Evolutionary conservation across 1,140 invertebrate genomes (phyloP).

Genomic region (Lasioglossum baleicum): DNA sequence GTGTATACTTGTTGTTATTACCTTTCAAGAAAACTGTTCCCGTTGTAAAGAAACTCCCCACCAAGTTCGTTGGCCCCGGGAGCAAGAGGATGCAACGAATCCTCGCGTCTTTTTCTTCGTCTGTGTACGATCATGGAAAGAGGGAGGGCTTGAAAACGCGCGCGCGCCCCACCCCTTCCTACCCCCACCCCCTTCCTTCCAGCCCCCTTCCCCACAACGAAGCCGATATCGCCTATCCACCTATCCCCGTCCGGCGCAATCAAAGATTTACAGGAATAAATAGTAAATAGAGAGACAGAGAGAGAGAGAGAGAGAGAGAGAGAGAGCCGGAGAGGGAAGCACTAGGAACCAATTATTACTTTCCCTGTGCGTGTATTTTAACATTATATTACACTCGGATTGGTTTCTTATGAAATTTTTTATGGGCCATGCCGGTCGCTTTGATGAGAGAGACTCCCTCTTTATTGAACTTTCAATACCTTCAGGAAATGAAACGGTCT

Average conservation of each 20-base stretch:
- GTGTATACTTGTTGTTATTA: background rate
- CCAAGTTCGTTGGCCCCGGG: background rate
- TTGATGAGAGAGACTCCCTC: background rate
- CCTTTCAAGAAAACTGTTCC: constrained; percentile 1
- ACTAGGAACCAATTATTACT: constrained; percentile 46
- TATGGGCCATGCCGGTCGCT: background rate
- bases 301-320: background rate
- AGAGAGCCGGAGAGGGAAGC: constrained; percentile 19
- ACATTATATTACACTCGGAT: constrained; percentile 2
- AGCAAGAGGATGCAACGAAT: constrained; percentile 5
- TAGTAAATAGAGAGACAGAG: constrained; percentile 27
- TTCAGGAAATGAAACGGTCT: background rate
- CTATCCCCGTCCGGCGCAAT: constrained; percentile 40
- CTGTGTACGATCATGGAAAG: constrained; percentile 33
- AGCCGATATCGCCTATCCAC: constrained; percentile 38
- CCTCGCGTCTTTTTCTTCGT: constrained; percentile 35
- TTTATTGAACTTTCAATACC: background rate
- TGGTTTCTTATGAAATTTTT: constrained; percentile 11
- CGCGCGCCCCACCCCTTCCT: constrained; percentile 10
- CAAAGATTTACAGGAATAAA: constrained; percentile 52
- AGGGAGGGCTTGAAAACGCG: constrained; percentile 34
- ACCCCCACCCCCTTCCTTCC: background rate
- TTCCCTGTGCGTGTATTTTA: constrained; percentile 20
- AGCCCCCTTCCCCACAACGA: constrained; percentile 13
- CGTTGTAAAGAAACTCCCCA: constrained; percentile 7